These are phyloP conservation scores for Perognathus longimembris DNA, from an alignment of 2,113 vertebrate genomes.

Conservation along the genomic window DNA sequence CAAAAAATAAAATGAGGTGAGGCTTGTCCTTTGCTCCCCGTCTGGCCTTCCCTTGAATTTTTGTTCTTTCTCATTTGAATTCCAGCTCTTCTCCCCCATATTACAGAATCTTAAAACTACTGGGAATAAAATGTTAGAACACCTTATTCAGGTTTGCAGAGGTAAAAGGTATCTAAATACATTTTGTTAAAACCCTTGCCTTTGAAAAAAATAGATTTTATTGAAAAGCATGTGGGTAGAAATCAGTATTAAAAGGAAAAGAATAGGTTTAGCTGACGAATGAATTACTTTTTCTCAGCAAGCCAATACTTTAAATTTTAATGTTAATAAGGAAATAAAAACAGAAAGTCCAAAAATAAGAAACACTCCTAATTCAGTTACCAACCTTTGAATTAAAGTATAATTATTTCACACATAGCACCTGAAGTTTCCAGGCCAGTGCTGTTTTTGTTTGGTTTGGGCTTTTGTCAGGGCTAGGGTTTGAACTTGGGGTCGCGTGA, in stretches of 20 bases:
- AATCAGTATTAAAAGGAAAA: background rate
- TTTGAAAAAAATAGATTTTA: background rate
- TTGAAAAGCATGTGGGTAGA: background rate
- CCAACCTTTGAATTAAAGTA: background rate
- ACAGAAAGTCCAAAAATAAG: background rate
- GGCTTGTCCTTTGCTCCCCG: background rate
- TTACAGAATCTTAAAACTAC: background rate
- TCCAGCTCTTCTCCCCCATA: background rate
- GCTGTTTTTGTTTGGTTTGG: background rate
- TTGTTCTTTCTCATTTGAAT: background rate
- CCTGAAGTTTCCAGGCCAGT: background rate
- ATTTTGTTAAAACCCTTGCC: conserved; percentile 8
- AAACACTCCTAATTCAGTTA: background rate
- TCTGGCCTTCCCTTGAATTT: background rate
- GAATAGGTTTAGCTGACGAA: background rate
- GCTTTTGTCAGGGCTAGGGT: too few species aligned
- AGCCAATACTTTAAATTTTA: background rate
- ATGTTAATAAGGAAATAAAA: background rate
- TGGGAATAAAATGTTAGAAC: background rate
- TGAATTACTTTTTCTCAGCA: background rate
- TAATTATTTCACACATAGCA: background rate
- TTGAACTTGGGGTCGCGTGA: too few species aligned
- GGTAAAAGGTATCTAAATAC: background rate
- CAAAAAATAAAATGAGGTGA: too few species aligned
- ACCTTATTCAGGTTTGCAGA: background rate